Conservation (phyloP, 2,797 vertebrate species). For the Prionace glauca region DNA sequence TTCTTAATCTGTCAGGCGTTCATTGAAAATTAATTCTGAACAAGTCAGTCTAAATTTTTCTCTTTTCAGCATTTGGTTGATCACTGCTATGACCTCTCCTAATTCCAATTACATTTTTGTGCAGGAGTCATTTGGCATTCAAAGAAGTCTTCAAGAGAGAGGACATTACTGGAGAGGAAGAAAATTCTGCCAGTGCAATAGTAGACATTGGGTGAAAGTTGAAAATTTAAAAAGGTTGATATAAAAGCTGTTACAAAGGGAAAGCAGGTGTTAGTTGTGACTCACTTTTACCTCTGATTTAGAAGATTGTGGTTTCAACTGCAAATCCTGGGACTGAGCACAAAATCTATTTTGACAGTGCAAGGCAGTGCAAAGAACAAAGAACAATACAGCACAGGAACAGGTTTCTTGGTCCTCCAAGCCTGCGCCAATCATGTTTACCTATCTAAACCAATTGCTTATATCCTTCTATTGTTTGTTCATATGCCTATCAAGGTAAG, state of each 20-base stretch:
- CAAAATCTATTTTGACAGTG: background rate
- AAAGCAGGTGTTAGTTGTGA: background rate
- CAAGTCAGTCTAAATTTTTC: background rate
- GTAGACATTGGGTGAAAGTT: background rate
- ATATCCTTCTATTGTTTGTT: no score
- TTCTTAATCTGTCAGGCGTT: background rate
- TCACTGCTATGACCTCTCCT: background rate
- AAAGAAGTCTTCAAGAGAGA: background rate
- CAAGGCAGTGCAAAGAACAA: background rate
- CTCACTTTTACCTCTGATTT: background rate
- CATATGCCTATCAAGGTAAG: no score
- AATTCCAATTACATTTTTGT: background rate
- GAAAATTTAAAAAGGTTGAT: background rate
- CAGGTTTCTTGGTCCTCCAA: no score
- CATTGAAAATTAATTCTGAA: background rate
- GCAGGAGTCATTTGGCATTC: background rate
- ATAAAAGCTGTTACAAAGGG: background rate
- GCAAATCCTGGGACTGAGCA: background rate
- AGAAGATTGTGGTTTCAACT: background rate
- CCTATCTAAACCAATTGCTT: no score
- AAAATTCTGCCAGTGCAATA: background rate
- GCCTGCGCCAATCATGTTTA: no score
- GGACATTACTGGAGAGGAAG: background rate
- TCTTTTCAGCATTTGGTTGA: background rate
- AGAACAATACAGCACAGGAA: no score